These are phyloP conservation scores for Pectinophora gossypiella DNA, from an alignment of 1,140 invertebrate species.

Conservation along the genomic window DNA sequence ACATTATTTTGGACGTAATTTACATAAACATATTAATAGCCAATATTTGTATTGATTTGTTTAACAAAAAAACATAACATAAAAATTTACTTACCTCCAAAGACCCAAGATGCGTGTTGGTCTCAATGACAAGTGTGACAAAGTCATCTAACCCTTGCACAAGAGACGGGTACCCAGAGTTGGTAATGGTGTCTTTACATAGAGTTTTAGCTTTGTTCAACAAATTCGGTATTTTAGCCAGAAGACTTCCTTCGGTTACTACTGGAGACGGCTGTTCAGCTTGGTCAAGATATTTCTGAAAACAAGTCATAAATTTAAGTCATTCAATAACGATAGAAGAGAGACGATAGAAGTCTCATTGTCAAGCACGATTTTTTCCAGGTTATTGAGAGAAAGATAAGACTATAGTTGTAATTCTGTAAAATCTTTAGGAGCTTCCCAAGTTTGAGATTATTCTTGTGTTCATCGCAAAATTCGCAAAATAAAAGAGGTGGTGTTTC, in stretches of 20 bases:
- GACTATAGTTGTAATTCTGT: too few relatives aligned
- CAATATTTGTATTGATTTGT: too few relatives aligned
- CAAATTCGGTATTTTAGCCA: constrained; percentile 49
- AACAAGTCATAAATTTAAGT: constrained; percentile 11
- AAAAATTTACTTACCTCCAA: constrained; percentile 76
- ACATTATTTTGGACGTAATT: too few relatives aligned
- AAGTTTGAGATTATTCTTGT: too few relatives aligned
- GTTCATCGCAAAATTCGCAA: too few relatives aligned
- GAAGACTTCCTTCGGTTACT: constrained; percentile 38
- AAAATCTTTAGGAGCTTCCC: too few relatives aligned
- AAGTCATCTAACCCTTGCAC: constrained; percentile 80
- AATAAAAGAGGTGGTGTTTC: too few relatives aligned
- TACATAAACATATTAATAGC: too few relatives aligned
- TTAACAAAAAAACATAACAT: not conserved
- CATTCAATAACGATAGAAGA: too few relatives aligned
- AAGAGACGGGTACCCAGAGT: constrained; percentile 76
- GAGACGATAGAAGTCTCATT: too few relatives aligned
- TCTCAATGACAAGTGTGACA: constrained; percentile 79
- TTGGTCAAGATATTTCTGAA: constrained; percentile 63
- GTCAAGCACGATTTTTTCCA: too few relatives aligned
- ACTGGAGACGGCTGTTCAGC: constrained; percentile 34
- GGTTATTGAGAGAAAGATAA: too few relatives aligned
- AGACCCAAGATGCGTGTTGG: constrained; percentile 78
- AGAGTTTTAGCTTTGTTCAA: constrained; percentile 78
- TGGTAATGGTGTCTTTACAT: constrained; percentile 77